A percentile compares a stretch with the other conserved stretches of the same genome.
Evolutionary conservation across 2,113 vertebrate species (phyloP).

Genomic region (Pardalotus punctatus): DNA sequence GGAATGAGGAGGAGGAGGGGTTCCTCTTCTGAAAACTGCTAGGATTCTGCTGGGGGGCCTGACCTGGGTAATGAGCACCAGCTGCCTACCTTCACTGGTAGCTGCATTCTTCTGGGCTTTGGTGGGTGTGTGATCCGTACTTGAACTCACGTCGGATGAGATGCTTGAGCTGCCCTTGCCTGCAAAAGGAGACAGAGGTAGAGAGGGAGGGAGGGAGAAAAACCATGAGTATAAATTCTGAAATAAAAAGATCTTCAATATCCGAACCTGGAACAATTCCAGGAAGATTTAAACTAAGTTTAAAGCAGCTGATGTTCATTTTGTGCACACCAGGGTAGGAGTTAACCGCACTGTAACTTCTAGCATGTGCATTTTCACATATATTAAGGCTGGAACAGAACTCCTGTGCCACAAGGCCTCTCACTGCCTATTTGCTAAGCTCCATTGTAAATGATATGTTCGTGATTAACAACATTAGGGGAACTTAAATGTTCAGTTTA

Average conservation of each 20-base stretch:
- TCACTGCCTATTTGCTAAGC: neutral
- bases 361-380: neutral
- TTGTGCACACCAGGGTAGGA: neutral
- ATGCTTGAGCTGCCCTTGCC: conserved; percentile 99
- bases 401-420: neutral
- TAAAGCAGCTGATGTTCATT: neutral
- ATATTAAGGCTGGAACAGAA: neutral
- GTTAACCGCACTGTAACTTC: neutral
- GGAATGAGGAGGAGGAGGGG: neutral
- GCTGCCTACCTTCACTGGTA: conserved; percentile 96
- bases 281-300: neutral
- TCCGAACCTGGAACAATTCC: neutral
- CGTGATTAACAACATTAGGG: neutral
- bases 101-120: conserved; percentile 96
- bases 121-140: conserved; percentile 96
- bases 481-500: neutral
- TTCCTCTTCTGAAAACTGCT: conserved; percentile 36
- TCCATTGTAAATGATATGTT: neutral
- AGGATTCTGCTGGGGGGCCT: neutral
- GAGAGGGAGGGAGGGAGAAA: neutral
- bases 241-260: neutral
- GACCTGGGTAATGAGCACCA: conserved; percentile 77
- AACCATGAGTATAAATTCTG: neutral
- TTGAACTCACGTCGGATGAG: conserved; percentile 99
- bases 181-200: conserved; percentile 61